These are phyloP conservation scores for Pseudomyrmex pallidus DNA, from an alignment of 1,140 invertebrate species.

Conservation along the genomic window DNA sequence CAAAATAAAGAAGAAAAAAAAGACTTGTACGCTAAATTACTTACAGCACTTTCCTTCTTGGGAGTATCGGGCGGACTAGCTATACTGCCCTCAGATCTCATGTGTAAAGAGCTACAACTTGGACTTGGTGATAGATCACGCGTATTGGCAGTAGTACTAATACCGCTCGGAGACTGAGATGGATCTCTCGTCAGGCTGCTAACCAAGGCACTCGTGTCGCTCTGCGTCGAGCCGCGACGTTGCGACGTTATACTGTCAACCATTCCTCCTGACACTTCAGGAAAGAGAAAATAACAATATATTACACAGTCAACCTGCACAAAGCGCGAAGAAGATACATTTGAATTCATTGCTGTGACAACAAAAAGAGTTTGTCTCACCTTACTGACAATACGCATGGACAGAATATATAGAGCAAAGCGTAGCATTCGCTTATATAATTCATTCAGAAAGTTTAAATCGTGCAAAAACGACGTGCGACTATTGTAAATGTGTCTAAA, in stretches of 20 bases:
- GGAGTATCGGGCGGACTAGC: slow-evolving; percentile 85
- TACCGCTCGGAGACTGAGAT: slow-evolving; percentile 86
- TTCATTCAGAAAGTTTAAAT: slow-evolving; percentile 41
- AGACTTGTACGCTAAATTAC: slow-evolving; percentile 43
- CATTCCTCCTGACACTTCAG: slow-evolving; percentile 83
- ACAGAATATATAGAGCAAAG: slow-evolving; percentile 22
- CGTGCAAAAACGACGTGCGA: slow-evolving; percentile 65
- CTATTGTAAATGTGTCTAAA: slow-evolving; percentile 31
- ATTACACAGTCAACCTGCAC: not conserved
- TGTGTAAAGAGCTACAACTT: slow-evolving; percentile 86
- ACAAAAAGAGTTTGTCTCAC: slow-evolving; percentile 44
- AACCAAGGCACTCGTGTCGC: slow-evolving; percentile 89
- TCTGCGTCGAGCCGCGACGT: slow-evolving; percentile 87
- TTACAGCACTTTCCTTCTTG: slow-evolving; percentile 80
- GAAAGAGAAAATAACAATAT: slow-evolving; percentile 55
- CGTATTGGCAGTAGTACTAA: slow-evolving; percentile 85
- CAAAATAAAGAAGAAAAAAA: not conserved
- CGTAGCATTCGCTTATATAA: slow-evolving; percentile 50
- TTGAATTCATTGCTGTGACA: slow-evolving; percentile 10
- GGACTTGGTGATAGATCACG: slow-evolving; percentile 88
- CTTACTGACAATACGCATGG: slow-evolving; percentile 34
- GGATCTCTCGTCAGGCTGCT: slow-evolving; percentile 87
- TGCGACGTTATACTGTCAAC: slow-evolving; percentile 82
- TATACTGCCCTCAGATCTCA: slow-evolving; percentile 84
- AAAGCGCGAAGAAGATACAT: not conserved